These are phyloP conservation scores for Epizoanthus scotinus DNA, from an alignment of 92 coral and sea anemone genomes.

Conservation along the genomic window DNA sequence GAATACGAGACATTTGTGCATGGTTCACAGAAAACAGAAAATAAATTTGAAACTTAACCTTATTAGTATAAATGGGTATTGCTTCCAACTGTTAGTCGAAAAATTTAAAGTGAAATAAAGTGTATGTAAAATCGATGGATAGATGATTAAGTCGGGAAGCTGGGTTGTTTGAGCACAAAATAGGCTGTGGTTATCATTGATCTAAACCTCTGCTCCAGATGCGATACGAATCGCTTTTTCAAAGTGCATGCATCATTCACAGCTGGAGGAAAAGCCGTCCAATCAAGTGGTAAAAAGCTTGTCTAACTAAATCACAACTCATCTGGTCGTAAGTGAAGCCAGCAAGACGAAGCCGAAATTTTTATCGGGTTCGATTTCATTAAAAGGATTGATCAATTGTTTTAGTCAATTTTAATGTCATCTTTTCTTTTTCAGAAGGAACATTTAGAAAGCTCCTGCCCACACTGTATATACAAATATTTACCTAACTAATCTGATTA, in stretches of 20 bases:
- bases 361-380: background rate
- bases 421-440: background rate
- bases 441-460: slow-evolving; percentile 8
- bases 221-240: slow-evolving; percentile 22
- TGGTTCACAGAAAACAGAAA: background rate
- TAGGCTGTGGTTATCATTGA: slow-evolving; percentile 16
- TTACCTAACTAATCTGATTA: slow-evolving; percentile 39
- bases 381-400: background rate
- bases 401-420: background rate
- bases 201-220: slow-evolving; percentile 26
- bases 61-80: background rate
- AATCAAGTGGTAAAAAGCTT: slow-evolving; percentile 12
- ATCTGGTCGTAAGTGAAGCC: background rate
- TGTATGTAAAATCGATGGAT: background rate
- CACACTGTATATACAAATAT: slow-evolving; percentile 28
- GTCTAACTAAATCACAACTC: slow-evolving; percentile 20
- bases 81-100: background rate
- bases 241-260: slow-evolving; percentile 5
- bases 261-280: slow-evolving; percentile 5
- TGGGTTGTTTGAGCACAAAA: slow-evolving; percentile 4
- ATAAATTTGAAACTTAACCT: background rate
- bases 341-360: background rate
- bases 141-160: background rate
- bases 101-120: slow-evolving; percentile 1
- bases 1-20: background rate